phyloP scores from a whole-genome alignment of 2,888 invertebrate species.

The Petrolisthes manimaculis region DNA sequence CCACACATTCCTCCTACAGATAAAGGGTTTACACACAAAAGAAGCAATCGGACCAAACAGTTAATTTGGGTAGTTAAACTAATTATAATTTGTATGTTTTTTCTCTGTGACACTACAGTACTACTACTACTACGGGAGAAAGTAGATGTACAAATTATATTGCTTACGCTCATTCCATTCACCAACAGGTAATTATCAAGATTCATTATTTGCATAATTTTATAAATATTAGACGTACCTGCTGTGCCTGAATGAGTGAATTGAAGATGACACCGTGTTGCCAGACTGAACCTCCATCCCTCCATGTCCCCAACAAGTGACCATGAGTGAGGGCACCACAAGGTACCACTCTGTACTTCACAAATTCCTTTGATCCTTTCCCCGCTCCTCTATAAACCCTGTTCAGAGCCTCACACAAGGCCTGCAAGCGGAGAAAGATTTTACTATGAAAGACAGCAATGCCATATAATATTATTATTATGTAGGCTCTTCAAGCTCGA shows the following conservation, averaged over 20 bases:
- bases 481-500: too few relatives aligned
- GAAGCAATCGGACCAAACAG: not conserved
- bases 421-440: not conserved
- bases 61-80: too few relatives aligned
- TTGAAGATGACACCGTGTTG: constrained; percentile 38
- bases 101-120: too few relatives aligned
- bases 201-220: not conserved
- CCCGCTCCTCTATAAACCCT: constrained; percentile 4
- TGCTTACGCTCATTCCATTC: too few relatives aligned
- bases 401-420: constrained; percentile 37
- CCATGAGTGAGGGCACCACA: constrained; percentile 46
- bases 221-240: constrained; percentile 5
- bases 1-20: not conserved
- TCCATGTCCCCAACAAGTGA: constrained; percentile 47
- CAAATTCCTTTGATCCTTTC: not conserved
- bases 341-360: constrained; percentile 34
- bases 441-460: too few relatives aligned
- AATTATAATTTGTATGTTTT: too few relatives aligned
- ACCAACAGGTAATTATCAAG: too few relatives aligned
- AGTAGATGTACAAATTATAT: too few relatives aligned
- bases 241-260: constrained; percentile 33
- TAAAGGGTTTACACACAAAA: not conserved
- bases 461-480: too few relatives aligned
- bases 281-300: constrained; percentile 30
- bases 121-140: too few relatives aligned